Percentiles rank a stretch among this genome's conserved stretches.
Evolutionary conservation across 1,140 invertebrate genomes (phyloP).

Genomic region (Oscheius sp.): DNA sequence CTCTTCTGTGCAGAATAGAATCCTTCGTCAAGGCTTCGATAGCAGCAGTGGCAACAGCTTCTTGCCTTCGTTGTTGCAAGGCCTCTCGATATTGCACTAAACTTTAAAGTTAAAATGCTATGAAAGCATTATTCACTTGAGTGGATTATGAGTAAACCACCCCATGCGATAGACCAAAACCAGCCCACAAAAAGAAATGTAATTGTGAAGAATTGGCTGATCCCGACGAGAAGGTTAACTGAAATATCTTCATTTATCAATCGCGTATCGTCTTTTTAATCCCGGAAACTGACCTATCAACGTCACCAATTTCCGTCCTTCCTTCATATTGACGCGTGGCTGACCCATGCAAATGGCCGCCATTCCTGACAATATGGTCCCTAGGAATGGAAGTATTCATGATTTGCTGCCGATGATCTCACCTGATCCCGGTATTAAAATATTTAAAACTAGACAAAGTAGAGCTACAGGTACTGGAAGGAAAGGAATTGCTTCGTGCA

Average conservation of each 20-base stretch:
- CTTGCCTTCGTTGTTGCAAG: slow-evolving; percentile 58
- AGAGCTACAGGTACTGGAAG: slow-evolving; percentile 78
- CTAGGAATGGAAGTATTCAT: background rate
- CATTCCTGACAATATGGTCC: slow-evolving; percentile 27
- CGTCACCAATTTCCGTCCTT: slow-evolving; percentile 65
- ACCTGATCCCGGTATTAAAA: slow-evolving; percentile 81
- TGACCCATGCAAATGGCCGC: slow-evolving; percentile 78
- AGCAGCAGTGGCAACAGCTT: slow-evolving; percentile 60
- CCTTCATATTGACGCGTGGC: slow-evolving; percentile 72
- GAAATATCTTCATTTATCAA: slow-evolving; percentile 65
- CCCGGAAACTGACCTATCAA: background rate
- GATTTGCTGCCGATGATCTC: slow-evolving; percentile 40
- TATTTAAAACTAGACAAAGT: slow-evolving; percentile 80
- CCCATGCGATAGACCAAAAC: slow-evolving; percentile 97
- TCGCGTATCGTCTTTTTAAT: background rate
- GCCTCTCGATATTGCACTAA: slow-evolving; percentile 61
- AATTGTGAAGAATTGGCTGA: slow-evolving; percentile 84
- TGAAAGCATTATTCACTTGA: slow-evolving; percentile 63
- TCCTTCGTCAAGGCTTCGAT: slow-evolving; percentile 61
- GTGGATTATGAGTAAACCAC: slow-evolving; percentile 78
- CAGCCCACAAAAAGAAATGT: slow-evolving; percentile 89
- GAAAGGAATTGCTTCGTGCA: slow-evolving; percentile 80
- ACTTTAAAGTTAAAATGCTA: background rate
- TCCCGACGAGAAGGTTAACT: slow-evolving; percentile 79
- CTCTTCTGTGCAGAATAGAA: slow-evolving; percentile 59